Conservation (phyloP, 2,888 invertebrate genomes). For the Trachelus iudaicus region DNA sequence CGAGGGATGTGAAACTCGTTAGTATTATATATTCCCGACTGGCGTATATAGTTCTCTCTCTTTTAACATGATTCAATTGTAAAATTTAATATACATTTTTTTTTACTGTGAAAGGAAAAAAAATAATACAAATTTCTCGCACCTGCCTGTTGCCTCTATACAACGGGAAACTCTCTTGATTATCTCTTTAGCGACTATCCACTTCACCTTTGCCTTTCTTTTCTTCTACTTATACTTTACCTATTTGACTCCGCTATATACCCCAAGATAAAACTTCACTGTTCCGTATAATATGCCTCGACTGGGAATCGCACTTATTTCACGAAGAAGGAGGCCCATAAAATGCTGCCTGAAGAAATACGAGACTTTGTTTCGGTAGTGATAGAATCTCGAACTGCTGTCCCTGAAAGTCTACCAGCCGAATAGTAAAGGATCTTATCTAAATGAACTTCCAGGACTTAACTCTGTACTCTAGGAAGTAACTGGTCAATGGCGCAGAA, state of each 20-base stretch:
- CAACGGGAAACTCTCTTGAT: not conserved
- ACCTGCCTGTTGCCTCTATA: not conserved
- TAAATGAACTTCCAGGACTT: constrained; percentile 49
- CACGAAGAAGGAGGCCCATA: not conserved
- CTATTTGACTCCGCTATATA: not conserved
- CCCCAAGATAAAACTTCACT: not conserved
- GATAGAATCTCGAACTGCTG: constrained; percentile 43
- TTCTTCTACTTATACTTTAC: not conserved
- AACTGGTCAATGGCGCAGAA: not conserved
- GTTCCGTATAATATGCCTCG: not conserved
- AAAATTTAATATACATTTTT: not conserved
- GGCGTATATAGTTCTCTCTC: not conserved
- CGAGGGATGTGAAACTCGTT: not conserved
- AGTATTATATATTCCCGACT: not conserved
- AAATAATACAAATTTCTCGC: not conserved
- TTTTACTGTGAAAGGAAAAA: not conserved
- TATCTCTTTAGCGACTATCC: not conserved
- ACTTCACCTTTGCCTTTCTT: not conserved
- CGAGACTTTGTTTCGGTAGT: constrained; percentile 40
- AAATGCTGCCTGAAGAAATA: constrained; percentile 31
- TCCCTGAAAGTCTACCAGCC: constrained; percentile 26
- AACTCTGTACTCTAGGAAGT: constrained; percentile 25
- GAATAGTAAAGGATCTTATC: constrained; percentile 46
- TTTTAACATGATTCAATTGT: not conserved
- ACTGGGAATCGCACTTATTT: not conserved